Evolutionary conservation across 2,113 vertebrate genomes (phyloP), one percentile per base, ranked within the genome.

Genomic region (Peromyscus leucopus): DNA sequence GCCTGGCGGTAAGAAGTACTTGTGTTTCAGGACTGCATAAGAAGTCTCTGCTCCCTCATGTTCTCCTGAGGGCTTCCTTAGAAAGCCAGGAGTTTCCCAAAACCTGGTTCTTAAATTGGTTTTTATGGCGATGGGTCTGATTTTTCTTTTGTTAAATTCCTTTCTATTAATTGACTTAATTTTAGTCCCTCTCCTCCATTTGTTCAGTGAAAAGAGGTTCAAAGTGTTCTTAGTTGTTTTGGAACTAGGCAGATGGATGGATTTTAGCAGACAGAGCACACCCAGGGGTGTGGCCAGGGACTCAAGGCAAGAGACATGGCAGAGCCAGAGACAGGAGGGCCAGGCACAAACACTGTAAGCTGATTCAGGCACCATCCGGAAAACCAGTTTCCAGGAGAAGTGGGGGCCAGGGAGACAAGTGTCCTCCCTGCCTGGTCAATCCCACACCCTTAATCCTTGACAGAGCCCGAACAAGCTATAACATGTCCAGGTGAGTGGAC

Each of bases 51-150:
- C 26, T 87, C 75, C 12, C 90, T 93, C 12, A 3, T 67, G n/a
- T 57, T 96, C 93, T 78, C 26, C 11, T 93, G 76, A 95, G 79
- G 36, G 57, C 90, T 96, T 89, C 84, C 96, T 88, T 67, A 89
- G 88, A 93, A 90, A 88, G 21, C 48, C 76, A 69, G 61, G 71
- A 46, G 11, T 69, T 96, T 93, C 69, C 80, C 72, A 67, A 86
- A 91, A 21, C 92, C 80, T 88, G 28, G 46, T 84, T 72, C 46
- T 96, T 42, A 22, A 57, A 67, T 71, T 55, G 4, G 16, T 78
- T 96, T 97, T 96, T 84, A 76, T 63, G 67, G 59, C 83, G 65
- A 91, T 84, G 71, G 31, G 15, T 59, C 59, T 90, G 76, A 86
- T 74, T 79, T 97, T 24, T 89, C 90, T 85, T 88, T 71, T 46